phyloP scores from a whole-genome alignment of 2,797 vertebrate species.

The Yasuhikotakia modesta region DNA sequence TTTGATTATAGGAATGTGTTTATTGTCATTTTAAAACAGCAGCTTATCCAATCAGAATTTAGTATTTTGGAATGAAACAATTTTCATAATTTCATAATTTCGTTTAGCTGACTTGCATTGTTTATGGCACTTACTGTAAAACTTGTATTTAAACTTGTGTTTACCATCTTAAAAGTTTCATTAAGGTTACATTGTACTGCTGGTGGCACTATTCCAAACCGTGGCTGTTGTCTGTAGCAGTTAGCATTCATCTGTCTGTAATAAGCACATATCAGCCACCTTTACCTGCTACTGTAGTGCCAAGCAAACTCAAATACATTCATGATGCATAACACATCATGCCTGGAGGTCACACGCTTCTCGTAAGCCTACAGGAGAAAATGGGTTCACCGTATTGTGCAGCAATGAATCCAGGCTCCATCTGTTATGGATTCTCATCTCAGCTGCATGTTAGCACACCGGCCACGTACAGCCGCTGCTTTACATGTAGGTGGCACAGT shows the following conservation, averaged over 20 bases:
- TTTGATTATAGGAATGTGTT: neutral
- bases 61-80: neutral
- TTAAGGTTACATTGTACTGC: slow-evolving; percentile 45
- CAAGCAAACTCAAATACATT: slow-evolving; percentile 32
- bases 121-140: slow-evolving; percentile 45
- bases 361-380: too few relatives aligned
- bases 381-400: too few relatives aligned
- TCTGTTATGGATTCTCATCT: slow-evolving; percentile 35
- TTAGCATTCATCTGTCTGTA: neutral
- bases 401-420: neutral
- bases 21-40: too few relatives aligned
- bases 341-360: slow-evolving; percentile 5
- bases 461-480: slow-evolving; percentile 23
- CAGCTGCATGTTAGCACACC: slow-evolving; percentile 41
- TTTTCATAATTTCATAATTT: neutral
- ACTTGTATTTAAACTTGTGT: slow-evolving; percentile 50
- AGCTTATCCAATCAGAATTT: neutral
- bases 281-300: slow-evolving; percentile 23
- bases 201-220: slow-evolving; percentile 17
- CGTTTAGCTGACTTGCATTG: slow-evolving; percentile 25
- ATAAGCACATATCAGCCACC: slow-evolving; percentile 24
- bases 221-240: neutral
- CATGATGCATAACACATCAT: slow-evolving; percentile 23
- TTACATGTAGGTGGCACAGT: slow-evolving; percentile 34
- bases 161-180: slow-evolving; percentile 56